phyloP scores from a whole-genome alignment of 2,888 invertebrate genomes.

The Caenorhabditis japonica region DNA sequence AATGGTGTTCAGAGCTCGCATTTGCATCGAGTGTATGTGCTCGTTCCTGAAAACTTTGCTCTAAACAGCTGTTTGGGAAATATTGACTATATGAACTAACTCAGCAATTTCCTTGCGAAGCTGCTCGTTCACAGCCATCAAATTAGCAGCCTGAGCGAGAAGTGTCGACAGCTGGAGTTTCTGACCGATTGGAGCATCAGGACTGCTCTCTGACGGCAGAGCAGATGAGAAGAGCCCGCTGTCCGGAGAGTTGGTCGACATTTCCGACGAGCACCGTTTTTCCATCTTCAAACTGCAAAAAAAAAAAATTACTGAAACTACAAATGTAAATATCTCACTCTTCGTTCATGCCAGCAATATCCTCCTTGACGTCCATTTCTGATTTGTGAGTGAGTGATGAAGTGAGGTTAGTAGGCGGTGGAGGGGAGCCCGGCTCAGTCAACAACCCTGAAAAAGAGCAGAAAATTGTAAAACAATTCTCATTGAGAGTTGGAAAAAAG shows the following conservation, averaged over 20 bases:
- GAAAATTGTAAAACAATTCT: no score
- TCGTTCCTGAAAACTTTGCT: slow-evolving; percentile 27
- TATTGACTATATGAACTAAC: slow-evolving; percentile 7
- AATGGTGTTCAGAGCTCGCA: slow-evolving; percentile 17
- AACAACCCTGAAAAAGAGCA: slow-evolving; percentile 3
- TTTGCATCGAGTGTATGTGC: slow-evolving; percentile 42
- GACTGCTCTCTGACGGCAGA: background rate
- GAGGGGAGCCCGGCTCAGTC: slow-evolving; percentile 4
- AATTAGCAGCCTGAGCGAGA: slow-evolving; percentile 53
- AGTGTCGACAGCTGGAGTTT: slow-evolving; percentile 17
- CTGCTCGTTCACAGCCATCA: slow-evolving; percentile 61
- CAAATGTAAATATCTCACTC: background rate
- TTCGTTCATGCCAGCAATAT: no score
- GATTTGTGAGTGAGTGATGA: background rate
- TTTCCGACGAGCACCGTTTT: slow-evolving; percentile 48
- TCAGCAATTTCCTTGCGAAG: slow-evolving; percentile 60
- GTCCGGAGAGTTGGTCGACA: slow-evolving; percentile 47
- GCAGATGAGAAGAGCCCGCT: slow-evolving; percentile 23
- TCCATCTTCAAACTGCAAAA: slow-evolving; percentile 1
- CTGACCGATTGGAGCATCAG: background rate
- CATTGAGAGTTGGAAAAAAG: no score
- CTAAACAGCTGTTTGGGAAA: background rate
- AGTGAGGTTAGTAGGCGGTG: slow-evolving; percentile 19
- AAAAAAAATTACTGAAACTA: background rate
- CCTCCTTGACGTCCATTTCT: no score